Evolutionary conservation across 1,140 invertebrate genomes (phyloP).

Genomic region (Oscheius sp.): DNA sequence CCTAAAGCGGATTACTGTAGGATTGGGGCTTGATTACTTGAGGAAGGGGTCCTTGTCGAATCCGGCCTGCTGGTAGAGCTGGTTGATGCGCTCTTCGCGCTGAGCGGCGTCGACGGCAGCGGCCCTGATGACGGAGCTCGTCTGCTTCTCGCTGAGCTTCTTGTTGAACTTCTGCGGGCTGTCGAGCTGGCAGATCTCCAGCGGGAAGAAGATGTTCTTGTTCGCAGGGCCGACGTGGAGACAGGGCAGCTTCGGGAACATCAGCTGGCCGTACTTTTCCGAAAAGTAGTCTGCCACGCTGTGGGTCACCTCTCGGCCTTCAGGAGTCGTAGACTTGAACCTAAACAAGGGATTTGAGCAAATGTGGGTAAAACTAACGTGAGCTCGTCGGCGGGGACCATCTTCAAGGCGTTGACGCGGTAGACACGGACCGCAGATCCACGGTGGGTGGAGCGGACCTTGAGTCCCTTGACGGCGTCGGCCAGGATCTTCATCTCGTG

Average conservation of each 20-base stretch:
- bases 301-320: constrained; percentile 23
- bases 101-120: constrained; percentile 49
- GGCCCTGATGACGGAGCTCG: constrained; percentile 45
- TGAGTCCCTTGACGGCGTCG: constrained; percentile 40
- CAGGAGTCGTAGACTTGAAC: constrained; percentile 18
- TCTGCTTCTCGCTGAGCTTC: constrained; percentile 50
- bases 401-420: constrained; percentile 46
- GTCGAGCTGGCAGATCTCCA: constrained; percentile 59
- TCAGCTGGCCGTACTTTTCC: constrained; percentile 48
- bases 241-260: constrained; percentile 57
- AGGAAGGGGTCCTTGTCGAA: constrained; percentile 47
- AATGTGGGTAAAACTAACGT: constrained; percentile 19
- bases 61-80: constrained; percentile 32
- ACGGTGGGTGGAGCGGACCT: constrained; percentile 41
- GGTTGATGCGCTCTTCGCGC: constrained; percentile 46
- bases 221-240: constrained; percentile 52
- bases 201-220: constrained; percentile 52
- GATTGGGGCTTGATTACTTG: not conserved
- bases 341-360: not conserved
- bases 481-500: constrained; percentile 42
- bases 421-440: constrained; percentile 43
- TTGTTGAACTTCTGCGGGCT: constrained; percentile 57
- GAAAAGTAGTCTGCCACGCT: constrained; percentile 57
- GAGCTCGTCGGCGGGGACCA: constrained; percentile 41
- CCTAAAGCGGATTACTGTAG: not conserved